phyloP scores from a whole-genome alignment of 1,140 invertebrate genomes.

The Drosophila nasuta region DNA sequence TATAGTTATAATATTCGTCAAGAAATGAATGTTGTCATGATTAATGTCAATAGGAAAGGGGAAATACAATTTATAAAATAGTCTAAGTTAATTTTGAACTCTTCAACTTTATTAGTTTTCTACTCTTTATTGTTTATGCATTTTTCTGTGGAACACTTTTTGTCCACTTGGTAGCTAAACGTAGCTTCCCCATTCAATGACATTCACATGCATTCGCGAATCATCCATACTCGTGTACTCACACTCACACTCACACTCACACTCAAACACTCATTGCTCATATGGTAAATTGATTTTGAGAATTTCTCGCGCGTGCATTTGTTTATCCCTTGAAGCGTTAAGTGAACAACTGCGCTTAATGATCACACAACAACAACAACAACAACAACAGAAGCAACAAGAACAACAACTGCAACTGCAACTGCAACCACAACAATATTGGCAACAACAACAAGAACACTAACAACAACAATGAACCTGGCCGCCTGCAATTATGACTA shows the following conservation, averaged over 20 bases:
- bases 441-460: constrained; percentile 2
- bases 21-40: too few species aligned
- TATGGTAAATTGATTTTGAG: constrained; percentile 76
- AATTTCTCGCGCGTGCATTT: constrained; percentile 79
- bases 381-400: constrained; percentile 28
- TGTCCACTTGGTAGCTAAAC: constrained; percentile 31
- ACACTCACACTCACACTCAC: too few species aligned
- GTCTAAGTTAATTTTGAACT: not conserved
- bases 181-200: constrained; percentile 56
- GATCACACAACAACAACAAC: constrained; percentile 50
- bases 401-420: constrained; percentile 3
- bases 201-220: constrained; percentile 61
- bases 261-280: not conserved
- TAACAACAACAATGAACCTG: constrained; percentile 27
- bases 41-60: too few species aligned
- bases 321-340: constrained; percentile 78
- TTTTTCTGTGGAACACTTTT: constrained; percentile 27
- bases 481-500: constrained; percentile 76
- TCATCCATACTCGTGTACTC: constrained; percentile 38
- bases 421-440: constrained; percentile 26
- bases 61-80: too few species aligned
- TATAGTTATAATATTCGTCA: too few species aligned
- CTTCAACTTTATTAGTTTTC: not conserved
- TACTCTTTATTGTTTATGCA: constrained; percentile 20
- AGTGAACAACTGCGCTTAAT: constrained; percentile 80